These are phyloP conservation scores for Semnornis frantzii DNA, from an alignment of 2,113 vertebrate genomes.

Conservation along the genomic window DNA sequence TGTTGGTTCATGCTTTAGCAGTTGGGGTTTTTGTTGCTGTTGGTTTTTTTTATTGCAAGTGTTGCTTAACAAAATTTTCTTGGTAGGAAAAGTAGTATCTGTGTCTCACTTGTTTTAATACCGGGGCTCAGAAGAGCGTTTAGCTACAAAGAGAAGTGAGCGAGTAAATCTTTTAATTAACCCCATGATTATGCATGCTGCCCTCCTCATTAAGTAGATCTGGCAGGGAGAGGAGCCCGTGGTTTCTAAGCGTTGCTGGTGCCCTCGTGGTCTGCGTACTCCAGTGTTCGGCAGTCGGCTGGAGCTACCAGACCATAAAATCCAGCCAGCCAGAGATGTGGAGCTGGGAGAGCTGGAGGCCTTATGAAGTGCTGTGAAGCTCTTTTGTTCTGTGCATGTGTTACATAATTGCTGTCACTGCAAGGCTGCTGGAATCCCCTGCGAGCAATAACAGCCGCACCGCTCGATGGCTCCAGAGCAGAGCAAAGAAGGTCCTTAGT, in stretches of 20 bases:
- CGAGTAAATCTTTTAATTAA: slow-evolving; percentile 57
- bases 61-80: background rate
- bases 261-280: slow-evolving; percentile 69
- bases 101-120: background rate
- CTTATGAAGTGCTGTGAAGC: slow-evolving; percentile 82
- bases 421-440: slow-evolving; percentile 79
- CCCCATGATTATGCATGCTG: slow-evolving; percentile 20
- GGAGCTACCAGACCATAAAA: slow-evolving; percentile 83
- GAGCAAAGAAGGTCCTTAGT: slow-evolving; percentile 80
- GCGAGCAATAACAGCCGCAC: slow-evolving; percentile 79
- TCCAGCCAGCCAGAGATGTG: slow-evolving; percentile 76
- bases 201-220: slow-evolving; percentile 58
- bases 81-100: background rate
- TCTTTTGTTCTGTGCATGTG: slow-evolving; percentile 79
- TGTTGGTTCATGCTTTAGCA: background rate
- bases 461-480: slow-evolving; percentile 75
- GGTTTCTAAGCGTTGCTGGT: slow-evolving; percentile 64
- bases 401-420: slow-evolving; percentile 82
- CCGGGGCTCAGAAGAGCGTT: background rate
- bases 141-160: slow-evolving; percentile 19
- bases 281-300: slow-evolving; percentile 69
- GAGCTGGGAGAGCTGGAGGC: slow-evolving; percentile 76
- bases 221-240: slow-evolving; percentile 42
- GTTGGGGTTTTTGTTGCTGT: too few species aligned
- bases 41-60: background rate